Percentiles rank a stretch among this genome's conserved stretches.
phyloP scores from a whole-genome alignment of 2,113 vertebrate species.

The Menura novaehollandiae region DNA sequence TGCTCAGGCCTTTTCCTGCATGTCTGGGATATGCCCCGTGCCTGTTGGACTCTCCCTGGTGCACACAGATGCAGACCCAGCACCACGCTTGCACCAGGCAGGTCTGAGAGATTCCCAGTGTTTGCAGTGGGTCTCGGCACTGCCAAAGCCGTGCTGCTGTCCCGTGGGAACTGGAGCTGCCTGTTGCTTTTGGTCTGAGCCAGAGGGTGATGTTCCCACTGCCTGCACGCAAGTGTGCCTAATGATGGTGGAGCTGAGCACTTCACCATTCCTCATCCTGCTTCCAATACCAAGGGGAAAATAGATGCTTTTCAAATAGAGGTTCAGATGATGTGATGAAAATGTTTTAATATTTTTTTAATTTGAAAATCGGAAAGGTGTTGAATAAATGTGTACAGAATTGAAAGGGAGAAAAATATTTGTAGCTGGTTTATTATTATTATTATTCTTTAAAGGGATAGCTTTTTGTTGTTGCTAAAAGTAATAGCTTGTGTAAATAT shows the following conservation, averaged over 20 bases:
- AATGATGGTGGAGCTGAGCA: background rate
- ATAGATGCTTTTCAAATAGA: background rate
- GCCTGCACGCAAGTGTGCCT: background rate
- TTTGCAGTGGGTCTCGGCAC: background rate
- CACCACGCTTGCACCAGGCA: too few species aligned
- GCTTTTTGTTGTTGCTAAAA: background rate
- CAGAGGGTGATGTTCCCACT: background rate
- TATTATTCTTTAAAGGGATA: background rate
- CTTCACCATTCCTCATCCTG: rapidly evolving
- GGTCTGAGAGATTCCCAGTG: background rate
- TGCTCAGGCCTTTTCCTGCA: background rate
- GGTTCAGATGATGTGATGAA: background rate
- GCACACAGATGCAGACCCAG: rapidly evolving
- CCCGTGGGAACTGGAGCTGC: background rate
- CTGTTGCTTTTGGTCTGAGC: background rate
- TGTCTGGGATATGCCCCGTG: rapidly evolving
- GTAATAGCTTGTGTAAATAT: background rate
- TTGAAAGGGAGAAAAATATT: background rate
- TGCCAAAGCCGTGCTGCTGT: background rate
- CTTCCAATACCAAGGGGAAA: background rate
- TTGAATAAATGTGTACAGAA: background rate
- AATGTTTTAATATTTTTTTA: background rate
- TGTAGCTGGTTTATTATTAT: background rate
- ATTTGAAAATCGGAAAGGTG: background rate
- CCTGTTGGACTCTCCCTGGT: background rate